Conservation (phyloP, 2,797 vertebrate species). For the Ispidina lecontei region DNA sequence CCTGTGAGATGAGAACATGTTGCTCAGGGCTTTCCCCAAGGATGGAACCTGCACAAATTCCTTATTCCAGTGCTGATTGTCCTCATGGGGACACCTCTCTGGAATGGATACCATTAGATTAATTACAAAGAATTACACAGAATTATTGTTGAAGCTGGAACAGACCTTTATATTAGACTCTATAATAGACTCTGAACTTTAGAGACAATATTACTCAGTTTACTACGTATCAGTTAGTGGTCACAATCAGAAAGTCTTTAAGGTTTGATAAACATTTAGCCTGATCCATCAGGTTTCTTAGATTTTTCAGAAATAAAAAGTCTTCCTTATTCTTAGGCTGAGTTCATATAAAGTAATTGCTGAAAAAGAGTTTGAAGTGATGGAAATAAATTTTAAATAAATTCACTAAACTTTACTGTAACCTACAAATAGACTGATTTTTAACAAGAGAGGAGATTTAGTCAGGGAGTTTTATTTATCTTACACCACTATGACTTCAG, state of each 20-base stretch:
- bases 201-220: fast-evolving
- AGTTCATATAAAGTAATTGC: neutral
- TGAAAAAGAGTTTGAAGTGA: neutral
- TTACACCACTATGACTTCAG: neutral
- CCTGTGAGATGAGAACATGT: neutral
- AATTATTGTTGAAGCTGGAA: too few relatives aligned
- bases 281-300: neutral
- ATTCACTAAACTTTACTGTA: neutral
- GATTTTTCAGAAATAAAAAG: neutral
- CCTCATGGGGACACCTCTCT: too few relatives aligned
- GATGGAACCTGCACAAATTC: neutral
- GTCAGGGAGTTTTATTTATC: neutral
- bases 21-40: neutral
- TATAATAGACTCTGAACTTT: neutral
- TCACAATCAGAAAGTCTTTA: neutral
- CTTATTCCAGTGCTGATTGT: neutral
- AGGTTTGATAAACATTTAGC: neutral
- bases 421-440: neutral
- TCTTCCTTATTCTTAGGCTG: neutral
- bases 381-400: neutral
- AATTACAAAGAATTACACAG: too few relatives aligned
- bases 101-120: too few relatives aligned
- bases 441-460: neutral
- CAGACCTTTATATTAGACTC: neutral
- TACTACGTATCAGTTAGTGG: neutral